A percentile compares a stretch with the other conserved stretches of the same genome.
Conservation (phyloP, 2,888 invertebrate genomes). For the Uropetala carovei region DNA sequence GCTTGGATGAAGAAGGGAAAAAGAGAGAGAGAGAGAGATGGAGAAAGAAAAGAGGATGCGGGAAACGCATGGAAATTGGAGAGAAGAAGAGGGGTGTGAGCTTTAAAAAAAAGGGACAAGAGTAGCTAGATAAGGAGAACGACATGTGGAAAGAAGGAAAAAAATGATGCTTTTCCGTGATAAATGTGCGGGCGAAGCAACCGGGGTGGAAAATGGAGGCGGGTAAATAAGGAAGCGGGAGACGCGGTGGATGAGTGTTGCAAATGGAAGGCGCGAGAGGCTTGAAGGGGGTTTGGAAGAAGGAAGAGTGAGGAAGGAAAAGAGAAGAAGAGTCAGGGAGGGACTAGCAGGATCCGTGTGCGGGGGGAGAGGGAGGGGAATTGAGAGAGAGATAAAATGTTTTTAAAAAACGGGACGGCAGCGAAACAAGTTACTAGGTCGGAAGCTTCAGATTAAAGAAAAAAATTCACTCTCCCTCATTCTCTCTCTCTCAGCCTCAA, state of each 20-base stretch:
- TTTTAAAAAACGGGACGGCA: neutral
- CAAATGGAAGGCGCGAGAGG: neutral
- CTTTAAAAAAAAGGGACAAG: neutral
- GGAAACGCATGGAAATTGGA: slow-evolving; percentile 24
- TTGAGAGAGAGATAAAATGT: too few species aligned
- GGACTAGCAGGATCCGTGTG: too few species aligned
- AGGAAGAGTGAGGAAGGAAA: too few species aligned
- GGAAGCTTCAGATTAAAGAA: neutral
- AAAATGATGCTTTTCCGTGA: neutral
- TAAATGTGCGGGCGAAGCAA: slow-evolving; percentile 24
- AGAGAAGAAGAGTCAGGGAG: too few species aligned
- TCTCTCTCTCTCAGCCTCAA: neutral
- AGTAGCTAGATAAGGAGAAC: slow-evolving; percentile 28
- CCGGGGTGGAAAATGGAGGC: slow-evolving; percentile 7
- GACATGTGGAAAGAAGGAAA: slow-evolving; percentile 19
- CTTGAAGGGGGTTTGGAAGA: too few species aligned
- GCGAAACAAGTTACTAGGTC: neutral
- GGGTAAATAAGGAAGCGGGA: slow-evolving; percentile 12
- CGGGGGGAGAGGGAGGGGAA: too few species aligned
- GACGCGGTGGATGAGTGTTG: neutral
- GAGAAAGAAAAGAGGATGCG: neutral
- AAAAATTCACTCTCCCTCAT: neutral
- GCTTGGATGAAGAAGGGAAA: neutral
- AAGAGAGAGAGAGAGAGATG: neutral
- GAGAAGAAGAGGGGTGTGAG: neutral